Base-by-base conservation (phyloP, 1,140 invertebrate genomes). In the Camponotus pennsylvanicus region DNA sequence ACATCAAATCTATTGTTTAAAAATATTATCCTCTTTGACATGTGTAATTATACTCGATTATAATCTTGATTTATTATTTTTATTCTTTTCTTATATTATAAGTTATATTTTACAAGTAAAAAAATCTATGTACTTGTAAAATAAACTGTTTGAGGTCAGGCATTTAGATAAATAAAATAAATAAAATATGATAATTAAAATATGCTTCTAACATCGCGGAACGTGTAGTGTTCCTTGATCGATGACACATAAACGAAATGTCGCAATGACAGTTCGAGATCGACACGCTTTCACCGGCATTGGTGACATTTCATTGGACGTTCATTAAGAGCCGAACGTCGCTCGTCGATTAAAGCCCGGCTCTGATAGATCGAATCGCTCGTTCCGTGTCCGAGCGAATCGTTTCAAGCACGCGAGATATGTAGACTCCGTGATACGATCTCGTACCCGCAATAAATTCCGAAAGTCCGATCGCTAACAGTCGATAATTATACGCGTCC, bases 401-500 rank as follows among this genome's bases (percentile, higher is more conserved):
- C 87, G 87, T 75, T 89, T 75, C 63, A 55, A 59, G 32, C 55
- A 55, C 64, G 57, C 63, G 57, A 45, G 86, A 88, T 69, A 52
- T 52, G 49, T 52, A 88, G 75, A 79, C 61, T 61, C 84, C 40
- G 69, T 45, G 79, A 66, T 64, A 73, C 78, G 85, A 90, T 90
- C 84, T 67, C 13, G 66, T 49, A 63, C 11, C 57, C 52, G 69
- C 55, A 78, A 89, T 90, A 90, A 90, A 90, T 89, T 88, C 78
- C 77, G 88, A 90, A 90, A 90, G 78, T 89, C 88, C 88, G 78
- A 90, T 89, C 88, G 79, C 79, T 73, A 83, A 73, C 79, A 83
- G 79, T 73, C 79, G 79, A 75, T 83, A 83, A 83, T 83, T 83
- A 83, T 32, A 73, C 79, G 52, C 79, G 79, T 40, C 67, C 67